Evolutionary conservation across 2,888 invertebrate genomes (phyloP).

Genomic region (Chloroclystis v-ata): DNA sequence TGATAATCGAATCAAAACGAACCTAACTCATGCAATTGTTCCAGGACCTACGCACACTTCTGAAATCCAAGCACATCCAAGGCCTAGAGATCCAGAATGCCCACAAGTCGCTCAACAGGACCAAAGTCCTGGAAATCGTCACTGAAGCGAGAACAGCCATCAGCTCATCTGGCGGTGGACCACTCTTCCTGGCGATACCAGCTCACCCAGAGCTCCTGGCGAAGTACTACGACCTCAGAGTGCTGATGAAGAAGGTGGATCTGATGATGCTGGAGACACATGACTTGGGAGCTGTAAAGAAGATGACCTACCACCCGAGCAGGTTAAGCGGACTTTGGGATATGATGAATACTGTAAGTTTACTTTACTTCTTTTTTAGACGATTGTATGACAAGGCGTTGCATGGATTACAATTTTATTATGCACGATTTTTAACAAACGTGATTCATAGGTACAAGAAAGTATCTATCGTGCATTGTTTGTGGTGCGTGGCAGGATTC

Average conservation of each 20-base stretch:
- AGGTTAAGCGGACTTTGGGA: conserved; percentile 86
- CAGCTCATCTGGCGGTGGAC: conserved; percentile 68
- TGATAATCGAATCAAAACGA: background rate
- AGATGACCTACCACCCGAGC: conserved; percentile 86
- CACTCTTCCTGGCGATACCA: conserved; percentile 80
- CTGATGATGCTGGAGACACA: conserved; percentile 83
- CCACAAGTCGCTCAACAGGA: conserved; percentile 71
- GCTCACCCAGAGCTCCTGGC: conserved; percentile 81
- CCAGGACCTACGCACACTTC: conserved; percentile 74
- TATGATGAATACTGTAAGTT: conserved; percentile 84
- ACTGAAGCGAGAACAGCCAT: conserved; percentile 66
- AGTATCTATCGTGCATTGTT: no score
- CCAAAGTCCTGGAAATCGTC: conserved; percentile 67
- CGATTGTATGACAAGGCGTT: no score
- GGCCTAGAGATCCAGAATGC: conserved; percentile 78
- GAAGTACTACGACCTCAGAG: conserved; percentile 84
- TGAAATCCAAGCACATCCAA: conserved; percentile 77
- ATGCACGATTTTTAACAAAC: no score
- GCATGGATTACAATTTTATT: no score
- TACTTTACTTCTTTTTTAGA: background rate
- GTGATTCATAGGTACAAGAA: no score
- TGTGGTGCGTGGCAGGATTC: no score
- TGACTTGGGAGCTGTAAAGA: conserved; percentile 80
- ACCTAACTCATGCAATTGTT: conserved; percentile 26
- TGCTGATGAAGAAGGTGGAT: conserved; percentile 81